These are phyloP conservation scores for Nannoperca australis DNA, from an alignment of 2,797 vertebrate genomes.

Conservation along the genomic window DNA sequence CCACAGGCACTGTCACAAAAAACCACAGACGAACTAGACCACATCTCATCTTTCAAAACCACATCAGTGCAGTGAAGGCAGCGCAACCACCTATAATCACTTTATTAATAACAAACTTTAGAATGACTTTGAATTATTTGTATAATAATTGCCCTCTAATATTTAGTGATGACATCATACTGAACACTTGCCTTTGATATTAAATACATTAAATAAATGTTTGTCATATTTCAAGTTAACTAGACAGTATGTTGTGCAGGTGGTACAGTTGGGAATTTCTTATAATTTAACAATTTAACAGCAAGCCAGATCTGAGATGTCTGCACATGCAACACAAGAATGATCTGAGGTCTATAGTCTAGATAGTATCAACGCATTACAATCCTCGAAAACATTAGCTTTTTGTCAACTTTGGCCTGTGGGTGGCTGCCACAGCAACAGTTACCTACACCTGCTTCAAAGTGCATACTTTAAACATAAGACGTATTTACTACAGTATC, in stretches of 20 bases:
- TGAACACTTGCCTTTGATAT: too few species aligned
- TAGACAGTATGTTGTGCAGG: neutral
- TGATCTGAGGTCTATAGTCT: too few species aligned
- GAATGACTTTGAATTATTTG: too few species aligned
- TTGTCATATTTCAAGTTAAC: too few species aligned
- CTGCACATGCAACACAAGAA: too few species aligned
- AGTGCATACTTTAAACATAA: neutral
- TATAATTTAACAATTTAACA: too few species aligned
- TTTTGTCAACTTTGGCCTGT: neutral
- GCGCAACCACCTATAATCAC: neutral
- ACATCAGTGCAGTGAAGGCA: neutral
- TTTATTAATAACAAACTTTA: neutral
- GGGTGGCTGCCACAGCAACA: constrained; percentile 16
- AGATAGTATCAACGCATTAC: too few species aligned
- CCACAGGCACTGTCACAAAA: neutral
- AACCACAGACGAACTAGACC: neutral
- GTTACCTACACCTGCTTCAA: neutral
- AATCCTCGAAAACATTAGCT: neutral
- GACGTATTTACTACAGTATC: neutral
- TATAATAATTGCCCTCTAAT: too few species aligned
- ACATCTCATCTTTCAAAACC: constrained; percentile 1
- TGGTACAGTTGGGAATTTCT: neutral
- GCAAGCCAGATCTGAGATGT: too few species aligned
- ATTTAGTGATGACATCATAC: too few species aligned
- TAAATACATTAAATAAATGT: too few species aligned